phyloP scores from a whole-genome alignment of 1,140 invertebrate species.

The Caenorhabditis tropicalis region DNA sequence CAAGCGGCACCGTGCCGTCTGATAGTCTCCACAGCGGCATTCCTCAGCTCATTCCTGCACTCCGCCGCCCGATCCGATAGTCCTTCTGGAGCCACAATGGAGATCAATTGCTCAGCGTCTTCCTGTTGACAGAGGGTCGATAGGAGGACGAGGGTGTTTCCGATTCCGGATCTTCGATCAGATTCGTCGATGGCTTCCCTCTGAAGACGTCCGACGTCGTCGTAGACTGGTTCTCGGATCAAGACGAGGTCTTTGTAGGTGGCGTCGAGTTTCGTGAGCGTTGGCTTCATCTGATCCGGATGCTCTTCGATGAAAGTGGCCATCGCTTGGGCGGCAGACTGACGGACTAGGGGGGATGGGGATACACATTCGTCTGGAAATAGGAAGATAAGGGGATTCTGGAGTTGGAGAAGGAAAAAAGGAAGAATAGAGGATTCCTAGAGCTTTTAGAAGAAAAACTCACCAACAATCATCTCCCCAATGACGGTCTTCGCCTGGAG shows the following conservation, averaged over 20 bases:
- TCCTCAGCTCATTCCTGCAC: constrained; percentile 88
- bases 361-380: constrained; percentile 73
- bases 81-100: constrained; percentile 80
- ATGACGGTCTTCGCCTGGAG: constrained; percentile 47
- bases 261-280: constrained; percentile 24
- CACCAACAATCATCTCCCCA: constrained; percentile 18
- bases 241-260: constrained; percentile 44
- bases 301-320: constrained; percentile 26
- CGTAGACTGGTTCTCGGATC: constrained; percentile 40
- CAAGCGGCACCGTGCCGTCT: constrained; percentile 82
- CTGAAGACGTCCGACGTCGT: constrained; percentile 52
- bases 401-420: not conserved
- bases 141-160: not conserved
- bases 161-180: constrained; percentile 41
- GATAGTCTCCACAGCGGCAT: constrained; percentile 87
- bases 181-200: constrained; percentile 51
- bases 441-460: too few relatives aligned
- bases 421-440: not conserved
- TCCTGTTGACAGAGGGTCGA: not conserved
- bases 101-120: constrained; percentile 37
- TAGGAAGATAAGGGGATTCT: not conserved
- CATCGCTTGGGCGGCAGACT: constrained; percentile 44
- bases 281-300: not conserved
- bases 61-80: constrained; percentile 84
- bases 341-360: constrained; percentile 29